Evolutionary conservation across 2,888 invertebrate genomes (phyloP).

Genomic region (Idaea aversata): DNA sequence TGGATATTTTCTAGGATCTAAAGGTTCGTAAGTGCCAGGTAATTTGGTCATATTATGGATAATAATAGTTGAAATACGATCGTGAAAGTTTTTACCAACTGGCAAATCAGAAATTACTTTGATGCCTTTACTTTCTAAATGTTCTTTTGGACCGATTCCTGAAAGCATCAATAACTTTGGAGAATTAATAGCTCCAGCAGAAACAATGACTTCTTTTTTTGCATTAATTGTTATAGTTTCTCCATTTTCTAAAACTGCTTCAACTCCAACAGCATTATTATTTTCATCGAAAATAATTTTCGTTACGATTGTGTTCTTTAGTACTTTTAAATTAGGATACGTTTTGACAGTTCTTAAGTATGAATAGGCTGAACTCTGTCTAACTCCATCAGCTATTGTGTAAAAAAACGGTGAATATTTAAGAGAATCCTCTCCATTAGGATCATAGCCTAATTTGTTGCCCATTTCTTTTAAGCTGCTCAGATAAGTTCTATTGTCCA

Average conservation of each 20-base stretch:
- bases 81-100: slow-evolving; percentile 26
- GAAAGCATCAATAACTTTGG: slow-evolving; percentile 38
- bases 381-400: slow-evolving; percentile 11
- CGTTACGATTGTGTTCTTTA: slow-evolving; percentile 23
- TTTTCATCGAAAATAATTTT: slow-evolving; percentile 27
- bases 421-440: slow-evolving; percentile 14
- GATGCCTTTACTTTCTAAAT: slow-evolving; percentile 23
- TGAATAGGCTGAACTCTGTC: slow-evolving; percentile 18
- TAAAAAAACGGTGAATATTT: slow-evolving; percentile 14
- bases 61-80: slow-evolving; percentile 19
- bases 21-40: background rate
- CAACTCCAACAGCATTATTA: slow-evolving; percentile 23
- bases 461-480: slow-evolving; percentile 61
- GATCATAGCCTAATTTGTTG: slow-evolving; percentile 41
- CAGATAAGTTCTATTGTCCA: slow-evolving; percentile 27
- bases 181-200: slow-evolving; percentile 57
- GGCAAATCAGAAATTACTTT: slow-evolving; percentile 17
- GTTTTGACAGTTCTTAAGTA: slow-evolving; percentile 12
- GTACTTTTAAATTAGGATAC: slow-evolving; percentile 18
- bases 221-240: slow-evolving; percentile 24
- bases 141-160: slow-evolving; percentile 42
- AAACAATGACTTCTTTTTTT: slow-evolving; percentile 46
- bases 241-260: slow-evolving; percentile 20
- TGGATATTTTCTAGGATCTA: slow-evolving; percentile 19
- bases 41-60: slow-evolving; percentile 21